phyloP scores from a whole-genome alignment of 2,888 invertebrate genomes.

The Miltochrista miniata region DNA sequence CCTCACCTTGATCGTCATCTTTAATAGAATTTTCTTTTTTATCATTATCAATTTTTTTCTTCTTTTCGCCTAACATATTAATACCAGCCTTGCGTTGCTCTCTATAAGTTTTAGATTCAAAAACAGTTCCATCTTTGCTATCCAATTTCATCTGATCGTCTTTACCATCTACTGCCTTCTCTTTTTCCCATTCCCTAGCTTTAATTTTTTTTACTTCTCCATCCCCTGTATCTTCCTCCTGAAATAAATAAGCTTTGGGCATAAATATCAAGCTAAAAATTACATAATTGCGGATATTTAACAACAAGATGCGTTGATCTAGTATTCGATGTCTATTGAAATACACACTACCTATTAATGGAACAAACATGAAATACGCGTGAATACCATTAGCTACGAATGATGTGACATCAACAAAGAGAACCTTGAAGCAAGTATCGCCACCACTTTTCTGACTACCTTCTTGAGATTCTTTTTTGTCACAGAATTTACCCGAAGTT shows the following conservation, averaged over 20 bases:
- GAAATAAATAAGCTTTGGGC: conserved; percentile 23
- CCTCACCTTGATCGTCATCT: conserved; percentile 71
- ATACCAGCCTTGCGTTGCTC: conserved; percentile 65
- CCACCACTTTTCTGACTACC: conserved; percentile 72
- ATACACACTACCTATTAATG: conserved; percentile 1
- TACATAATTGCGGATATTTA: not conserved
- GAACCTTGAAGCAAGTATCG: conserved; percentile 69
- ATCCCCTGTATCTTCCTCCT: conserved; percentile 75
- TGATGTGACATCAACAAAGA: conserved; percentile 19
- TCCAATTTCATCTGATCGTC: conserved; percentile 63
- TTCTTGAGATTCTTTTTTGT: conserved; percentile 63
- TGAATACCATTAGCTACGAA: conserved; percentile 19
- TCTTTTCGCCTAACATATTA: conserved; percentile 69
- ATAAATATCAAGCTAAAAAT: not conserved
- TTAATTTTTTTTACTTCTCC: conserved; percentile 77
- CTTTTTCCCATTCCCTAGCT: conserved; percentile 75
- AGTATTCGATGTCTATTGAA: not conserved
- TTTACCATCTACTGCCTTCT: conserved; percentile 59
- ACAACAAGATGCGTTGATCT: too few species aligned
- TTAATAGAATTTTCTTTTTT: conserved; percentile 68
- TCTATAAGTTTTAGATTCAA: conserved; percentile 72
- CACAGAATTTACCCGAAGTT: conserved; percentile 64
- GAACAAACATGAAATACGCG: not conserved
- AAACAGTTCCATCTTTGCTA: conserved; percentile 63
- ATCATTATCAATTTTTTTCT: conserved; percentile 71